Conservation (phyloP, 2,797 vertebrate genomes). For the Manis javanica region DNA sequence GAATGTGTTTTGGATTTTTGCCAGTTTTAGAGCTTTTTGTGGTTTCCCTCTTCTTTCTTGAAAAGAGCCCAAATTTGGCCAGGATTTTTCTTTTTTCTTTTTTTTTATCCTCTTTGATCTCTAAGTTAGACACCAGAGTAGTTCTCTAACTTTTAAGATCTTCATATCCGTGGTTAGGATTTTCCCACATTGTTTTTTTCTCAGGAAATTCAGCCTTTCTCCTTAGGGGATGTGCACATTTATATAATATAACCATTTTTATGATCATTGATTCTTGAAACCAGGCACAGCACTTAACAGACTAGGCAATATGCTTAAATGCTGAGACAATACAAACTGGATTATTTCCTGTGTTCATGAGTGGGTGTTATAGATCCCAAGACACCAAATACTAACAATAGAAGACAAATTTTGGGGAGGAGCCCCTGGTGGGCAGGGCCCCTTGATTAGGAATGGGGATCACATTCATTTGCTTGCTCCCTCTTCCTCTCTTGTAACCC, state of each 20-base stretch:
- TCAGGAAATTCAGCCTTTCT: neutral
- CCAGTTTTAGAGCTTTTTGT: neutral
- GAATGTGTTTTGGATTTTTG: neutral
- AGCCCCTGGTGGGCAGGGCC: neutral
- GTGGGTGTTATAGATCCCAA: neutral
- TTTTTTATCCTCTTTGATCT: neutral
- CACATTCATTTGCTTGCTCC: neutral
- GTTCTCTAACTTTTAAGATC: slow-evolving; percentile 4
- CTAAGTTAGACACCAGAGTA: neutral
- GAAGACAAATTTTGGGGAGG: neutral
- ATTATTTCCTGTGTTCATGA: neutral
- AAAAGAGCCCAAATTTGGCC: neutral
- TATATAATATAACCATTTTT: neutral
- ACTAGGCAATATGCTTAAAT: neutral
- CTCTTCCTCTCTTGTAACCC: neutral
- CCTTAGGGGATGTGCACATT: neutral
- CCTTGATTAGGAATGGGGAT: neutral
- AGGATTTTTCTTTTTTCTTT: neutral
- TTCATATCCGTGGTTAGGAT: neutral
- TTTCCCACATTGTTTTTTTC: neutral
- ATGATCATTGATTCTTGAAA: neutral
- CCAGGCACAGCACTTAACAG: neutral
- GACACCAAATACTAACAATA: neutral
- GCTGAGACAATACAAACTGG: neutral
- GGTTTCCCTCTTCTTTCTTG: neutral